Percentiles rank a stretch among this genome's conserved stretches.
phyloP scores from a whole-genome alignment of 2,797 vertebrate genomes.

The Periparus ater region DNA sequence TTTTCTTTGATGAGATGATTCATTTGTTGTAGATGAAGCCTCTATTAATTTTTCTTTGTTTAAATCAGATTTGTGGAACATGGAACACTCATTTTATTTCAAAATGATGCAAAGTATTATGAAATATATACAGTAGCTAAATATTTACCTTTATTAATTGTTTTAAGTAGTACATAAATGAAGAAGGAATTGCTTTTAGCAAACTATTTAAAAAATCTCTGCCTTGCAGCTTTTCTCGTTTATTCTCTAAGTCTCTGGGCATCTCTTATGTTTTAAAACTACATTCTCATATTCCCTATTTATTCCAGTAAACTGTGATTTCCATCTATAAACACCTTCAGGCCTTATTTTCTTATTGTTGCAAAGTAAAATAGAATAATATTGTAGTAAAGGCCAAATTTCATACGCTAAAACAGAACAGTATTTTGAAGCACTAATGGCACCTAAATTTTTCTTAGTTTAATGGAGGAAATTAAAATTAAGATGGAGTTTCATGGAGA shows the following conservation, averaged over 20 bases:
- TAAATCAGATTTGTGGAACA: background rate
- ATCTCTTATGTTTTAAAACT: background rate
- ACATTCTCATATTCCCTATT: background rate
- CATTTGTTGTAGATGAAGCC: background rate
- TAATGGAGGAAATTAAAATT: background rate
- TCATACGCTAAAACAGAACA: background rate
- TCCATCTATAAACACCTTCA: background rate
- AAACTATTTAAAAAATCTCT: background rate
- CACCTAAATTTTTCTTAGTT: background rate
- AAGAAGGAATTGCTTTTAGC: background rate
- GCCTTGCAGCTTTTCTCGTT: background rate
- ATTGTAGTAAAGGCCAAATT: background rate
- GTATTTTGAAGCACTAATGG: background rate
- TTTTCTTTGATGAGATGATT: background rate
- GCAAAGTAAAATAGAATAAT: background rate
- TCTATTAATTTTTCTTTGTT: background rate
- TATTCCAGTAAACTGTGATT: background rate
- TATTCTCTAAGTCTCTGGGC: background rate
- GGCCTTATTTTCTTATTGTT: background rate
- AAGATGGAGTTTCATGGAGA: background rate
- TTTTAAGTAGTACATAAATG: background rate
- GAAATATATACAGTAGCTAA: background rate
- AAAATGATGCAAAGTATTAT: background rate
- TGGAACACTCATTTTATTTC: background rate
- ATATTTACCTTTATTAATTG: background rate